These are phyloP conservation scores for Harpagus bidentatus DNA, from an alignment of 2,113 vertebrate genomes.

Conservation along the genomic window DNA sequence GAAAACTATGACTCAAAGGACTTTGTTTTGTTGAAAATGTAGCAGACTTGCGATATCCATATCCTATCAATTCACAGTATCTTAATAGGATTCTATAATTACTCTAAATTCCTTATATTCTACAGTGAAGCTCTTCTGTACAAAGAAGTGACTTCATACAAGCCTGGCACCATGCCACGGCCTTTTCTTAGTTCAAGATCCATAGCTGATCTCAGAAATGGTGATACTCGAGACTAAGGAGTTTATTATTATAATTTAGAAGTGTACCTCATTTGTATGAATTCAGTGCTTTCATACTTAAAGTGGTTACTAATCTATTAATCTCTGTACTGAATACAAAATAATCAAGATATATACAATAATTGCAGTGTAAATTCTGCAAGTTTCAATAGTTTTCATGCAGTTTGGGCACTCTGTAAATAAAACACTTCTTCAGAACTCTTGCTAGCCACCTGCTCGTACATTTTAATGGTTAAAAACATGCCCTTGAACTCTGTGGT, in stretches of 20 bases:
- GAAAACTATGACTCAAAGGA: slow-evolving; percentile 9
- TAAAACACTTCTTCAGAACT: not conserved
- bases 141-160: not conserved
- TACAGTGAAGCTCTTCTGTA: not conserved
- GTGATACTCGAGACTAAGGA: not conserved
- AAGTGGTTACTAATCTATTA: not conserved
- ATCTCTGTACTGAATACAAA: not conserved
- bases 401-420: not conserved
- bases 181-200: not conserved
- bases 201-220: not conserved
- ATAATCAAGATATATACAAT: not conserved
- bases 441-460: not conserved
- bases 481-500: not conserved
- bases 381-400: not conserved
- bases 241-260: not conserved
- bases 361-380: not conserved
- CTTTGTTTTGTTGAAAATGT: not conserved
- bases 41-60: not conserved
- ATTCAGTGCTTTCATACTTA: not conserved
- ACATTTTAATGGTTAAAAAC: not conserved
- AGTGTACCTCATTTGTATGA: not conserved
- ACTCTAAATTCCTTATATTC: not conserved
- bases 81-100: not conserved
- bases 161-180: not conserved
- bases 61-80: not conserved